Evolutionary conservation across 1,140 invertebrate genomes (phyloP), one percentile per base, ranked within the genome.

Genomic region (Campoletis sonorensis): DNA sequence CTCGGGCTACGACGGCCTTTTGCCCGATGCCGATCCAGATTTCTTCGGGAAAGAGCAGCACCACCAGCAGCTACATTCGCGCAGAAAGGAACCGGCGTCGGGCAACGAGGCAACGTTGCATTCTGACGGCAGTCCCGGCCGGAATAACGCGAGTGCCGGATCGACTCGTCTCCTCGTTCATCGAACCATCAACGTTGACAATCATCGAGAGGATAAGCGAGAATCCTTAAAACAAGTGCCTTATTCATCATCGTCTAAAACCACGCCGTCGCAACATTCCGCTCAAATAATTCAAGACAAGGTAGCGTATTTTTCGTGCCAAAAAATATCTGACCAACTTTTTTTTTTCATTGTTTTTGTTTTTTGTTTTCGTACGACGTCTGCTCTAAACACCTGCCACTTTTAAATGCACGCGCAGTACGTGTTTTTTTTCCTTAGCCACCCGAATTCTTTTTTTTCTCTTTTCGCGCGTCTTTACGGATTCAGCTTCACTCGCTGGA

Each of bases 1-100:
- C 88, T n/a, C 86, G 87, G n/a, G 84, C 84, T 30, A 83, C 82
- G 61, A 91, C 89, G 90, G 72, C n/a, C n/a, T n/a, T 90, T 88
- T 81, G 87, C 68, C 87, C 85, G 84, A 90, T 75, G 72, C 85
- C 81, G 89, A 92, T 54, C 83, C 87, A 21, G 89, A 90, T 82
- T 89, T 89, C 80, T 87, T 89, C 72, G 84, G 85, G 85, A 88
- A 82, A 78, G 84, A 86, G 40, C 82, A 82, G 73, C 68, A 82
- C 68, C 72, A 78, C 33, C 82, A 82, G 73, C 68, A 82, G 72
- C 72, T 71, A 33, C 67, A 70, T 30, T 33, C 26, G 67, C 30
- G 26, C 33, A 21, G 64, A 16, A 1, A 73, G 83, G 80, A 79
- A 71, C 11, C 81, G 85, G 82, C 26, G 84, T 73, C 81, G 80